Percentiles rank a stretch among this genome's conserved stretches.
Evolutionary conservation across 1,140 invertebrate genomes (phyloP).

Genomic region (Zophobas morio): DNA sequence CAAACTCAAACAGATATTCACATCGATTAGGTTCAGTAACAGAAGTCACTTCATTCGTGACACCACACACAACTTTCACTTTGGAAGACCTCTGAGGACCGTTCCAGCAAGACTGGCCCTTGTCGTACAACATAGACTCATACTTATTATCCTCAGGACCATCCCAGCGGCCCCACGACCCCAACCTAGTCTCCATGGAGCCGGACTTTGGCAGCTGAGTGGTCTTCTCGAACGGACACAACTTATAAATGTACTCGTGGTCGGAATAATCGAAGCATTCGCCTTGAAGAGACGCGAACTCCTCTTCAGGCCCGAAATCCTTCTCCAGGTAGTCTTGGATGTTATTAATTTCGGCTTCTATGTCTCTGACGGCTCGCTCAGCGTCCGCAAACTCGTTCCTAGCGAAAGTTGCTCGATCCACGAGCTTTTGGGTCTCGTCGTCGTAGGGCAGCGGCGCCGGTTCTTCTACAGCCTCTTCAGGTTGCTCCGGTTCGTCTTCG

Average conservation of each 20-base stretch:
- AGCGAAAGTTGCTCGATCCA: constrained; percentile 87
- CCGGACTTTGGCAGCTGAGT: constrained; percentile 90
- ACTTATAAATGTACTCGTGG: constrained; percentile 94
- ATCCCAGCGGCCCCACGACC: constrained; percentile 92
- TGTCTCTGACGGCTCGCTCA: constrained; percentile 82
- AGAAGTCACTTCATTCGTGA: constrained; percentile 84
- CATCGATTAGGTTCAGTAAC: constrained; percentile 96
- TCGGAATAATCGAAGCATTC: constrained; percentile 94
- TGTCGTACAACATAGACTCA: constrained; percentile 87
- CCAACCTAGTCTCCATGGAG: constrained; percentile 86
- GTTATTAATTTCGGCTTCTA: constrained; percentile 86
- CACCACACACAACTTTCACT: constrained; percentile 88
- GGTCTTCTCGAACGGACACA: constrained; percentile 94
- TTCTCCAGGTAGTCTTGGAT: constrained; percentile 83
- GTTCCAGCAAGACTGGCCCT: constrained; percentile 97
- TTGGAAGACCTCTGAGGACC: constrained; percentile 90
- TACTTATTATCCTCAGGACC: constrained; percentile 85
- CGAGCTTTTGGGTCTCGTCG: constrained; percentile 88
- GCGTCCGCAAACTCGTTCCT: constrained; percentile 84
- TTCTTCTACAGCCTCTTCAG: constrained; percentile 60
- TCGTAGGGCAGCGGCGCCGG: constrained; percentile 80
- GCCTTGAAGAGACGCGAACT: constrained; percentile 90
- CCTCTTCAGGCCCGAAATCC: constrained; percentile 93
- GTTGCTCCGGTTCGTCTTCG: constrained; percentile 52
- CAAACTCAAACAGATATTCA: constrained; percentile 94